Conservation (phyloP, 2,797 vertebrate species). For the Huso huso region DNA sequence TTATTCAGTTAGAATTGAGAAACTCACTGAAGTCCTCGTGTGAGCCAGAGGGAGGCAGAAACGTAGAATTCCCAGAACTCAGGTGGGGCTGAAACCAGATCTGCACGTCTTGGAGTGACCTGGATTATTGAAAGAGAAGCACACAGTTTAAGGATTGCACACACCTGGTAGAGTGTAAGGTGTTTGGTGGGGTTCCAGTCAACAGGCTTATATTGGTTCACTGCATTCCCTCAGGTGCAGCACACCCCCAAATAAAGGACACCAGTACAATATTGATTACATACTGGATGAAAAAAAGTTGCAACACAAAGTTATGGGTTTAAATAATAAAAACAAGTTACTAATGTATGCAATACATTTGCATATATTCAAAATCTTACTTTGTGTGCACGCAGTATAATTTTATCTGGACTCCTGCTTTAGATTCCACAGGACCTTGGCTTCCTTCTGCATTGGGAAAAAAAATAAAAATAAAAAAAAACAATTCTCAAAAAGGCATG, state of each 20-base stretch:
- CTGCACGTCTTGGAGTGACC: slow-evolving; percentile 94
- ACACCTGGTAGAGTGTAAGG: too few relatives aligned
- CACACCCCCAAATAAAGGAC: too few relatives aligned
- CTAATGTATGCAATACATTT: too few relatives aligned
- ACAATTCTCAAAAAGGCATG: background rate
- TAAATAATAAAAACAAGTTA: too few relatives aligned
- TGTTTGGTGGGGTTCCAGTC: too few relatives aligned
- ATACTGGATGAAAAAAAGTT: background rate
- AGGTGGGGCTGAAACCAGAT: slow-evolving; percentile 88
- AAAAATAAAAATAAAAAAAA: slow-evolving; percentile 7
- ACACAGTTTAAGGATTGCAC: background rate
- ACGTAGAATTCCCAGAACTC: slow-evolving; percentile 49
- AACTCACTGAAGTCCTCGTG: slow-evolving; percentile 79
- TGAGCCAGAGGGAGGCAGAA: slow-evolving; percentile 60
- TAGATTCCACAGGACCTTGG: slow-evolving; percentile 76
- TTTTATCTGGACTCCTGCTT: slow-evolving; percentile 89
- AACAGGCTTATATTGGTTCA: too few relatives aligned
- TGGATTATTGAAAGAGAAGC: slow-evolving; percentile 33
- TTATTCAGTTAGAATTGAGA: background rate
- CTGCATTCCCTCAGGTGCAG: too few relatives aligned
- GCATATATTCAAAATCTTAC: slow-evolving; percentile 67
- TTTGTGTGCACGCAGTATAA: slow-evolving; percentile 97
- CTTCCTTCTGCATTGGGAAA: slow-evolving; percentile 65
- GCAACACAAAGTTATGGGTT: too few relatives aligned
- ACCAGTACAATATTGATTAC: too few relatives aligned